Percentiles rank a stretch among this genome's conserved stretches.
Conservation (phyloP, 2,888 invertebrate species). For the Drosophila monieri region DNA sequence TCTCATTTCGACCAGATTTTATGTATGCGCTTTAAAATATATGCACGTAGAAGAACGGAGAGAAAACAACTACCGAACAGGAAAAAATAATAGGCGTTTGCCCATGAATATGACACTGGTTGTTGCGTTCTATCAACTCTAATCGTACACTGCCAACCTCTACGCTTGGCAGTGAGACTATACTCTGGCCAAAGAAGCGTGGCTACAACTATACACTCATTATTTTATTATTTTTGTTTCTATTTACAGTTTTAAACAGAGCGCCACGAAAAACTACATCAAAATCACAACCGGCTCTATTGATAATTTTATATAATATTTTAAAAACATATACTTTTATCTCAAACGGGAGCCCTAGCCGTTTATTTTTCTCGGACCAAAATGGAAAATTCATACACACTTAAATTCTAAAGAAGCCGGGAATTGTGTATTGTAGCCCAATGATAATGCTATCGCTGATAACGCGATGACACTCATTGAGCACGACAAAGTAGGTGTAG, state of each 20-base stretch:
- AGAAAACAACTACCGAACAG: background rate
- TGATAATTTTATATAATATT: background rate
- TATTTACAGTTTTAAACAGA: background rate
- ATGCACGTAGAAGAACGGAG: background rate
- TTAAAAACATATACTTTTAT: background rate
- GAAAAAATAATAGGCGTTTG: background rate
- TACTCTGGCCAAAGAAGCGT: background rate
- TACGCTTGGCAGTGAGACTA: no score
- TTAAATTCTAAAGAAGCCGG: background rate
- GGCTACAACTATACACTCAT: background rate
- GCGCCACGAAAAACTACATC: background rate
- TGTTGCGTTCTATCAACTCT: background rate
- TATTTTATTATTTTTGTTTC: background rate
- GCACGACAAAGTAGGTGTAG: background rate
- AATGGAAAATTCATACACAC: background rate
- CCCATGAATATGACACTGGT: no score
- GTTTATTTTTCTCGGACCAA: background rate
- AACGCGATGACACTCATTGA: background rate
- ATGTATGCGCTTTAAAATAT: background rate
- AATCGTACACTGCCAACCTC: background rate
- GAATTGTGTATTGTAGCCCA: background rate
- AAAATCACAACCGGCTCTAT: background rate
- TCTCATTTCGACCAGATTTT: background rate
- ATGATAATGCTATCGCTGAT: background rate
- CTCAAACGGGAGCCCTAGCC: background rate